These are phyloP conservation scores for Drosophila truncata DNA, from an alignment of 1,140 invertebrate genomes.

Conservation along the genomic window DNA sequence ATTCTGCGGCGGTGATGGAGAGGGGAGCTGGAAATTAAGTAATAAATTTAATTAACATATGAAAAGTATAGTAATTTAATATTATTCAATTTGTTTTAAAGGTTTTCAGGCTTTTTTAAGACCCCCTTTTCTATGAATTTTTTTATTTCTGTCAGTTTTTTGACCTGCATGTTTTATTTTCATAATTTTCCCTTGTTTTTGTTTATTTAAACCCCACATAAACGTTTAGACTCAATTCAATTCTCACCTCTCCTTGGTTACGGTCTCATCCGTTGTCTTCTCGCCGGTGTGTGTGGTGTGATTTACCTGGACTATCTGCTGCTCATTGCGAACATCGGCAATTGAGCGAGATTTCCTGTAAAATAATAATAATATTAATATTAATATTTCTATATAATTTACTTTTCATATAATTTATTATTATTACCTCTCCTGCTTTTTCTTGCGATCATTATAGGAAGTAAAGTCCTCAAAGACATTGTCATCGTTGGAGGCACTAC, in stretches of 20 bases:
- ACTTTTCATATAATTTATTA: too few species aligned
- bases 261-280: conserved; percentile 18
- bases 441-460: conserved; percentile 67
- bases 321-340: conserved; percentile 51
- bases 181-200: not conserved
- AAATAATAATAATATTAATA: not conserved
- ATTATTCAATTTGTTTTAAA: not conserved
- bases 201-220: not conserved
- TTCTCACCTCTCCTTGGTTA: conserved; percentile 40
- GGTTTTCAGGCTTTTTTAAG: not conserved
- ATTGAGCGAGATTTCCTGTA: conserved; percentile 69
- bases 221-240: conserved; percentile 4
- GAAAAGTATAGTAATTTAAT: not conserved
- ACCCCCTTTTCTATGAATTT: not conserved
- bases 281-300: conserved; percentile 22
- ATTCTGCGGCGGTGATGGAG: conserved; percentile 27
- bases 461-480: conserved; percentile 77
- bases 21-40: not conserved
- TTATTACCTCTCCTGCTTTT: conserved; percentile 58
- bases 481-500: conserved; percentile 55
- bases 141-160: not conserved
- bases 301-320: conserved; percentile 46
- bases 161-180: not conserved
- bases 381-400: too few species aligned
- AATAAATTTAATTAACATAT: not conserved